phyloP scores from a whole-genome alignment of 2,888 invertebrate genomes.

The Drosophila nr. medialis region DNA sequence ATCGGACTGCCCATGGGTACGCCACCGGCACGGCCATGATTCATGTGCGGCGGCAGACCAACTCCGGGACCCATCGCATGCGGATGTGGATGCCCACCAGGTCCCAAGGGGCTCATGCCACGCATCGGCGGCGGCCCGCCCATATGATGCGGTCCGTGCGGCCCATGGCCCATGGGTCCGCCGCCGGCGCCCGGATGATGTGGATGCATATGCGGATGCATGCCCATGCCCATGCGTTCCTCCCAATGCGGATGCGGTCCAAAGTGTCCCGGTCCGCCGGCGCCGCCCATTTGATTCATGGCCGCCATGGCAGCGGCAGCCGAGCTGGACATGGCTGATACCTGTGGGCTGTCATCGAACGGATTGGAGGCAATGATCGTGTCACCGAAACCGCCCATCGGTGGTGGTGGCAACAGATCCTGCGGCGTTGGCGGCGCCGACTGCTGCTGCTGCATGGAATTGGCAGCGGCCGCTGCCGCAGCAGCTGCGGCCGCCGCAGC shows the following conservation, averaged over 20 bases:
- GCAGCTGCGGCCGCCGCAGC: slow-evolving; percentile 83
- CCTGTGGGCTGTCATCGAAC: slow-evolving; percentile 93
- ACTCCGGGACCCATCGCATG: slow-evolving; percentile 79
- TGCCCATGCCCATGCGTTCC: slow-evolving; percentile 85
- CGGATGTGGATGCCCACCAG: slow-evolving; percentile 77
- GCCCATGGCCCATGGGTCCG: slow-evolving; percentile 85
- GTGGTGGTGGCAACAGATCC: slow-evolving; percentile 91
- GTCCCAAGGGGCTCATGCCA: slow-evolving; percentile 84
- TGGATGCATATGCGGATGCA: slow-evolving; percentile 90
- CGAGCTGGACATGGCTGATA: slow-evolving; percentile 85
- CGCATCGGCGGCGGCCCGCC: slow-evolving; percentile 85
- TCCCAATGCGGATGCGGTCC: slow-evolving; percentile 84
- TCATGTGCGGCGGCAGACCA: slow-evolving; percentile 83
- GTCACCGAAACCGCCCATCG: slow-evolving; percentile 94
- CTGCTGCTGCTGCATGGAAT: slow-evolving; percentile 88
- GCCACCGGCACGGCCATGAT: slow-evolving; percentile 82
- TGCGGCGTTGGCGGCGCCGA: slow-evolving; percentile 90
- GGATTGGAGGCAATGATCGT: slow-evolving; percentile 97
- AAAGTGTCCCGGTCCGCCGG: slow-evolving; percentile 76
- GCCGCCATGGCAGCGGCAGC: slow-evolving; percentile 86
- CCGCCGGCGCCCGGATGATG: slow-evolving; percentile 87
- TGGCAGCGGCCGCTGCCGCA: slow-evolving; percentile 83
- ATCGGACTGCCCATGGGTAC: slow-evolving; percentile 85
- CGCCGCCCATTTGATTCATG: slow-evolving; percentile 87
- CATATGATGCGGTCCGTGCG: slow-evolving; percentile 86